A percentile compares a stretch with the other conserved stretches of the same genome.
phyloP scores from a whole-genome alignment of 1,140 invertebrate species.

The Zaprionus ornatus region DNA sequence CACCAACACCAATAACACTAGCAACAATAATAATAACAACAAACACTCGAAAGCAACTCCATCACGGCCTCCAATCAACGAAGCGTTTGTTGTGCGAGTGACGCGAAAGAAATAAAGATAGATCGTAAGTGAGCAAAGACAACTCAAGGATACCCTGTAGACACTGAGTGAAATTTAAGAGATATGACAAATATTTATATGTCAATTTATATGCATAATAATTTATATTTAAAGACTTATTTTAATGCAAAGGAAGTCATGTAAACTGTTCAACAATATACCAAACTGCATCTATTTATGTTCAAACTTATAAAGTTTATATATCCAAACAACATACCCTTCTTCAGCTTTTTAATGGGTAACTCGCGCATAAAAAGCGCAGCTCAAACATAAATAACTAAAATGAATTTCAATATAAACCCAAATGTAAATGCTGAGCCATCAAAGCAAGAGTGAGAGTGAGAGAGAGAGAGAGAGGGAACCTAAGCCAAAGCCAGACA shows the following conservation, averaged over 20 bases:
- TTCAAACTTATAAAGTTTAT: background rate
- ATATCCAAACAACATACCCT: background rate
- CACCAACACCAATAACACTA: constrained; percentile 4
- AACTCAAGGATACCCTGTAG: background rate
- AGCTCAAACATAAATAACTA: constrained; percentile 71
- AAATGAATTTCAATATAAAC: constrained; percentile 63
- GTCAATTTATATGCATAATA: too few relatives aligned
- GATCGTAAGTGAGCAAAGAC: background rate
- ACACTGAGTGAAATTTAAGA: background rate
- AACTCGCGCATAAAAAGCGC: constrained; percentile 50
- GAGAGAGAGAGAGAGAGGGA: background rate
- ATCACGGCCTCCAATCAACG: constrained; percentile 50
- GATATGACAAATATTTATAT: too few relatives aligned
- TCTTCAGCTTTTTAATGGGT: background rate
- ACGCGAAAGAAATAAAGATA: constrained; percentile 19
- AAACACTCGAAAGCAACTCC: constrained; percentile 39
- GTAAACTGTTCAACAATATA: too few relatives aligned
- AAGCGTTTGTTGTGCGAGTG: constrained; percentile 48
- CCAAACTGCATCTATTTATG: too few relatives aligned
- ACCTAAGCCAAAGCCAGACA: constrained; percentile 42
- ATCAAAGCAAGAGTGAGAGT: constrained; percentile 55
- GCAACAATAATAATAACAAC: constrained; percentile 3
- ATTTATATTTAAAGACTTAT: background rate
- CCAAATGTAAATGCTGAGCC: constrained; percentile 75
- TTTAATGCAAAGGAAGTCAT: background rate